Conservation (phyloP, 2,113 vertebrate genomes). For the Ancistrus triradiatus region DNA sequence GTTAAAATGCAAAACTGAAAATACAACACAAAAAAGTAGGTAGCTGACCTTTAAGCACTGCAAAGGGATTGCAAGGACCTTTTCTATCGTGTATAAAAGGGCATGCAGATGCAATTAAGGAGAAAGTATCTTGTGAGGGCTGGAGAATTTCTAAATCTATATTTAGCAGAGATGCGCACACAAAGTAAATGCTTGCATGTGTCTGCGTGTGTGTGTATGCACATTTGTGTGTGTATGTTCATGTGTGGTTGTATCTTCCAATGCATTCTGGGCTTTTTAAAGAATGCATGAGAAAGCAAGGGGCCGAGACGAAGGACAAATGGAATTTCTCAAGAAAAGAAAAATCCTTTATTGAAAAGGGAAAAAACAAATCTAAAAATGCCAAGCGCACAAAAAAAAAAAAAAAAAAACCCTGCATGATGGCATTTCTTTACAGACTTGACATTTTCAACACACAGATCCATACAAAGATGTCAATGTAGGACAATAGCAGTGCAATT, state of each 20-base stretch:
- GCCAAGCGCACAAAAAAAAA: too few species aligned
- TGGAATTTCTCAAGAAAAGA: not conserved
- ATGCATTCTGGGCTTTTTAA: not conserved
- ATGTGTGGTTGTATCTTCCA: not conserved
- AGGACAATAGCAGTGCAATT: conserved; percentile 61
- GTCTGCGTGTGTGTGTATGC: conserved; percentile 20
- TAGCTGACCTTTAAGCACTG: not conserved
- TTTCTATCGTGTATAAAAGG: conserved; percentile 22
- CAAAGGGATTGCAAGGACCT: not conserved
- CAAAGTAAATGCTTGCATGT: conserved; percentile 53
- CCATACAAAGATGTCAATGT: conserved; percentile 68
- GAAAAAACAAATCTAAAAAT: conserved; percentile 36
- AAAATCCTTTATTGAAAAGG: not conserved
- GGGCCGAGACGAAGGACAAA: not conserved
- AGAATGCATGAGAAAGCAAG: not conserved
- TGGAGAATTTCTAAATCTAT: conserved; percentile 47
- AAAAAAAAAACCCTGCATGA: conserved; percentile 59
- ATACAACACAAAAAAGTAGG: not conserved
- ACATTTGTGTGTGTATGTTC: not conserved
- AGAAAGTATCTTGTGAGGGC: not conserved
- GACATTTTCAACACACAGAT: conserved; percentile 59
- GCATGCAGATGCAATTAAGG: conserved; percentile 13
- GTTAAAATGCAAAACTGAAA: not conserved
- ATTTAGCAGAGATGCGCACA: conserved; percentile 35
- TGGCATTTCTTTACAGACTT: conserved; percentile 61